phyloP scores from a whole-genome alignment of 1,140 invertebrate species.

The Drosophila parabipectinata region DNA sequence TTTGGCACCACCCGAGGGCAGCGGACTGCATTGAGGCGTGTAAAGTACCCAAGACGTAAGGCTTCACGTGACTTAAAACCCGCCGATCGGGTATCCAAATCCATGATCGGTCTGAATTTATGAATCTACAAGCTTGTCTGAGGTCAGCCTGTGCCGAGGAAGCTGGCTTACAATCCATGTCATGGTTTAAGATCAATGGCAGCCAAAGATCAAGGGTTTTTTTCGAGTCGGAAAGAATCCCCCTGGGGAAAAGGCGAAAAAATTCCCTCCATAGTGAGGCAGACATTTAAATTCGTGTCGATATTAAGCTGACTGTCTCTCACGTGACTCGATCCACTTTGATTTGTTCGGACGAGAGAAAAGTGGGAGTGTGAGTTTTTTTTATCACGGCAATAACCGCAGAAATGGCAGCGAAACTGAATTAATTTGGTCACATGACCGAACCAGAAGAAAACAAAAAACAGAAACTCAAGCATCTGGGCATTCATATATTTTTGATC shows the following conservation, averaged over 20 bases:
- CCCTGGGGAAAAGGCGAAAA: background rate
- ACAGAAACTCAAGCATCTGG: constrained; percentile 34
- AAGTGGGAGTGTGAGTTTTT: constrained; percentile 15
- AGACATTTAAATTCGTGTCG: background rate
- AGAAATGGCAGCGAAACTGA: constrained; percentile 47
- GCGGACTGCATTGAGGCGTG: constrained; percentile 70
- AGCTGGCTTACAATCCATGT: constrained; percentile 52
- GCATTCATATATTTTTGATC: constrained; percentile 23
- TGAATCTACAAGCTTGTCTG: constrained; percentile 40
- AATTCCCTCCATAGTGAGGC: constrained; percentile 5
- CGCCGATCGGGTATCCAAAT: constrained; percentile 38
- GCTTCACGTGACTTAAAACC: constrained; percentile 70
- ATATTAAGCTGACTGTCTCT: constrained; percentile 18
- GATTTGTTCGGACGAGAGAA: constrained; percentile 5
- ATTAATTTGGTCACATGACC: constrained; percentile 75
- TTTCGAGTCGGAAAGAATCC: background rate
- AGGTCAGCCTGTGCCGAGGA: constrained; percentile 57
- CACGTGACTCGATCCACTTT: constrained; percentile 48
- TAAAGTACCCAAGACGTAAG: constrained; percentile 64
- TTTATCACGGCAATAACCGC: constrained; percentile 45
- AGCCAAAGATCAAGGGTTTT: constrained; percentile 6
- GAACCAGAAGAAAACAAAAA: constrained; percentile 42
- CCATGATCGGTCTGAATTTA: constrained; percentile 32
- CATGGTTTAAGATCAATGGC: constrained; percentile 70
- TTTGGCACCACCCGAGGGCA: constrained; percentile 27